Conservation (phyloP, 2,888 invertebrate species). For the Apamea crenata region DNA sequence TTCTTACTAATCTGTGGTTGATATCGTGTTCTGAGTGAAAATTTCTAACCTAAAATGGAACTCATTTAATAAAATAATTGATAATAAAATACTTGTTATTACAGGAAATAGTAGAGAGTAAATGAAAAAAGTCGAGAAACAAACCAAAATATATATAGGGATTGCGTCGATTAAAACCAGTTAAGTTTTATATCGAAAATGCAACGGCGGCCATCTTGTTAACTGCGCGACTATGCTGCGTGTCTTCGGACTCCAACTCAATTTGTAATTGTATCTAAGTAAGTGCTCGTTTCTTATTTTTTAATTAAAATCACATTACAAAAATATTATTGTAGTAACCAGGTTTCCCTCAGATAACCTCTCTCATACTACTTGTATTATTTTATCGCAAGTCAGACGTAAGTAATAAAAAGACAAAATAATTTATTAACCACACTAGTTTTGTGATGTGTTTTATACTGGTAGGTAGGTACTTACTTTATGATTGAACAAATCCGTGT, state of each 20-base stretch:
- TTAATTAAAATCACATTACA: too few species aligned
- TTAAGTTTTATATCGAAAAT: constrained; percentile 41
- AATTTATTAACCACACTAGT: background rate
- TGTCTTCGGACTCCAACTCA: constrained; percentile 37
- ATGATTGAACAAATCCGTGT: background rate
- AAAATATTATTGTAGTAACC: background rate
- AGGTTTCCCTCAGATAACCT: background rate
- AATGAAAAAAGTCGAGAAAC: background rate
- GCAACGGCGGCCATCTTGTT: constrained; percentile 68
- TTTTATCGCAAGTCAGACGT: too few species aligned
- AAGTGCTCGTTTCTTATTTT: constrained; percentile 19
- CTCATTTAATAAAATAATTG: constrained; percentile 36
- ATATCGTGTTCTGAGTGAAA: constrained; percentile 27
- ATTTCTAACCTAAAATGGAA: constrained; percentile 47
- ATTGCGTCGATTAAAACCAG: constrained; percentile 55
- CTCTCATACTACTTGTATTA: background rate
- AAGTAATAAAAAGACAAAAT: background rate
- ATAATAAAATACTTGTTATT: constrained; percentile 40
- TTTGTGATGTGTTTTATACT: background rate
- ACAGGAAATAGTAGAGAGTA: background rate
- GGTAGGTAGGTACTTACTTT: background rate
- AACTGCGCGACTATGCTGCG: constrained; percentile 38
- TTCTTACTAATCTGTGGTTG: constrained; percentile 57
- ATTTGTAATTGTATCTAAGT: constrained; percentile 46
- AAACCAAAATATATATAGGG: constrained; percentile 12